Evolutionary conservation across 2,113 vertebrate genomes (phyloP), one percentile per base, ranked within the genome.

Genomic region (rat (Rattus norvegicus)): DNA sequence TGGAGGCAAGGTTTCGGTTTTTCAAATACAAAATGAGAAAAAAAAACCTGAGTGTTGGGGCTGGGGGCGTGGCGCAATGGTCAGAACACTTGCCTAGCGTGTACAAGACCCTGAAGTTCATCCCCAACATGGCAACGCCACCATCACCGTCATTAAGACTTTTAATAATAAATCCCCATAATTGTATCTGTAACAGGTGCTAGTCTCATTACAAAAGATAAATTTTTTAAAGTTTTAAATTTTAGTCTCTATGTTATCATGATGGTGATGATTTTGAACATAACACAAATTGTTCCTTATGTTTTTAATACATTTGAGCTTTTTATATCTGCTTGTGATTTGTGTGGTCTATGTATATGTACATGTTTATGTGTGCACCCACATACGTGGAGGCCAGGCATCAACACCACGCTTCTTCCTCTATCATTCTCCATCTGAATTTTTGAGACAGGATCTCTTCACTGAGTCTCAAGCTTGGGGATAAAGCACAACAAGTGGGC

Each of bases 91-190:
- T 76, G 26, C 17, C 54, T 61, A 47, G 56, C 8, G 61, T 63
- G 39, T 6, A 2, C 56, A 33, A 43, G 56, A 19, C 56, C 33
- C 28, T 49, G 28, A 19, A 19, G 22, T 36, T 5, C 1, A 26
- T 26, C 30, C 87, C n/a, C 8, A 75, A 26, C 16, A 20, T 54
- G 17, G 16, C 4, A 61, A 75, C 49, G 52, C 13, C 7, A 19
- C 4, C 28, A 52, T 7, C 30, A 36, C 12, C 52, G 52, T 14
- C 19, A 81, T 5, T 26, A 20, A 26, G 26, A 76, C 9, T 94
- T 89, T 97, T 92, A 79, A 92, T 93, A 63, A 97, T 13, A 90
- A 93, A 97, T 84, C 91, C 4, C 80, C 84, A 36, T 88, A 28
- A 89, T 93, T 95, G 84, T 83, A 84, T 65, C 84, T 76, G 20